Base-by-base conservation (phyloP, 2,113 vertebrate species). In the Crocuta crocuta region DNA sequence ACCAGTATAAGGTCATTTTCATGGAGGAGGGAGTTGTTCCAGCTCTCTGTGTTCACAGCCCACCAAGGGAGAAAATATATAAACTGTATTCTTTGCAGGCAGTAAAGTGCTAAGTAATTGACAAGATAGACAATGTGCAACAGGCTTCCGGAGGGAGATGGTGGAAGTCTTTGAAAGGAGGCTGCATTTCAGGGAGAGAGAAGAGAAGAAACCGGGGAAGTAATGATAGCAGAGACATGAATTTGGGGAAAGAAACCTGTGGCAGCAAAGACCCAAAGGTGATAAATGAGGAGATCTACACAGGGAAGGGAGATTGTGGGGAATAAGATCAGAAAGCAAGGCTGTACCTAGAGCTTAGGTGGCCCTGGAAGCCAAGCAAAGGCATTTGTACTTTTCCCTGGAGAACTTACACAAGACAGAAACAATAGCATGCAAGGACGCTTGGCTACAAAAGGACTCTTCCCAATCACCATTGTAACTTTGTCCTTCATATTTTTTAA, bases 401-500 rank as follows among this genome's bases (percentile, higher is more conserved):
- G 93, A 91, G 95, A 68, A 33, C 26, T 10, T n/a, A 63, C 2
- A 17, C 66, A 66, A 31, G 55, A 63, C 58, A 84, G 96, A 93
- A 53, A 89, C 45, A 89, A 68, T 31, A 39, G 88, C 43, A 7
- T 13, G 43, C 81, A 63, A 55, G 80, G 74, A n/a, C 1, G 26
- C 80, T 35, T 31, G 65, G 43, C 70, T 48, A 87, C 84, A 35
- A 58, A 92, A 81, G 31, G 91, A 76, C 91, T 50, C 10, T 5
- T 53, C 24, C 35, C n/a, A 11, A 39, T 74, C 80, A 35, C 85
- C 91, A 53, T 66, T 50, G 88, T 61, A 91, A 82, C 73, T 33
- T 89, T 19, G 0, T 88, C 79, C 66, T 93, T 86, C 53, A 70
- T 48, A 19, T 78, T 92, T 91, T 96, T 73, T 8, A 91, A 96